Evolutionary conservation across 2,888 invertebrate genomes (phyloP).

Genomic region (Cantharis nigra): DNA sequence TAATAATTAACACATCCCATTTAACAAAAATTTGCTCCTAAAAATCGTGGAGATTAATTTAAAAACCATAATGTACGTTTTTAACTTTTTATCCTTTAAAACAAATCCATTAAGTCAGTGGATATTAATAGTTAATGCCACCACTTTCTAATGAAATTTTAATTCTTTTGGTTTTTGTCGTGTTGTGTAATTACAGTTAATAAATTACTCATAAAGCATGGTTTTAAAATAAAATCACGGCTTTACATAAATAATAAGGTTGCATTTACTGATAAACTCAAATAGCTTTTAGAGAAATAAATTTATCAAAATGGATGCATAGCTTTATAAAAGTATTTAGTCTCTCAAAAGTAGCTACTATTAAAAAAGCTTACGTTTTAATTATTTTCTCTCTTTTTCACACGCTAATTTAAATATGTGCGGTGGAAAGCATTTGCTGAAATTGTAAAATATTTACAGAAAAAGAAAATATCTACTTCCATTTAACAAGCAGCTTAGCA

Average conservation of each 20-base stretch:
- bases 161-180: not conserved
- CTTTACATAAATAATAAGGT: not conserved
- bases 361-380: not conserved
- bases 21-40: not conserved
- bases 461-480: not conserved
- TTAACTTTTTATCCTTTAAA: not conserved
- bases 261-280: not conserved
- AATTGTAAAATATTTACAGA: not conserved
- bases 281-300: not conserved
- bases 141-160: not conserved
- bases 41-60: not conserved
- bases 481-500: not conserved
- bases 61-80: not conserved
- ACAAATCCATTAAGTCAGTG: not conserved
- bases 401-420: not conserved
- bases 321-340: not conserved
- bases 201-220: not conserved
- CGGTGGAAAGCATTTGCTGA: not conserved
- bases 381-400: not conserved
- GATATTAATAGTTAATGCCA: not conserved
- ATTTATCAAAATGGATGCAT: not conserved
- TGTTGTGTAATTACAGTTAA: not conserved
- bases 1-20: not conserved
- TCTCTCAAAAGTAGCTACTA: not conserved
- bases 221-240: not conserved